Conservation (phyloP, 2,797 vertebrate genomes). For the Apogon hyalosoma region DNA sequence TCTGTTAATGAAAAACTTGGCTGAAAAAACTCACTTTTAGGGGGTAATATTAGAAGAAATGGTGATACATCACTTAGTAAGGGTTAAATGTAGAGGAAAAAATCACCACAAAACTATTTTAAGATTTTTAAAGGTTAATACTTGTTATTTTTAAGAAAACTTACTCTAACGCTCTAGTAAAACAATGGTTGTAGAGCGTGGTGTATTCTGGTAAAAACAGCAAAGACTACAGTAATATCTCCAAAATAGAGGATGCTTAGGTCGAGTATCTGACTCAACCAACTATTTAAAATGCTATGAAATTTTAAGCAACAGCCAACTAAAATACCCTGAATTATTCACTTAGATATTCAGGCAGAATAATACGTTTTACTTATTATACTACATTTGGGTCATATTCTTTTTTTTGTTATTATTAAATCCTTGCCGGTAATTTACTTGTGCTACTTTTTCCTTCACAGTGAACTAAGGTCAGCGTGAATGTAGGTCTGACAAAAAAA, state of each 20-base stretch:
- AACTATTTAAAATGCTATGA: constrained; percentile 21
- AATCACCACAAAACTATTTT: no score
- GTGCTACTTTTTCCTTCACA: background rate
- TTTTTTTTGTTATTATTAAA: constrained; percentile 9
- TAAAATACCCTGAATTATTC: constrained; percentile 22
- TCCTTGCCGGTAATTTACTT: background rate
- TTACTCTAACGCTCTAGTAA: background rate
- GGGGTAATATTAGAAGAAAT: no score
- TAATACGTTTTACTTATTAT: constrained; percentile 34
- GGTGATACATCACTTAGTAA: no score
- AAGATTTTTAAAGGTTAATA: background rate
- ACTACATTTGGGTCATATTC: constrained; percentile 10
- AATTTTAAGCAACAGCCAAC: constrained; percentile 28
- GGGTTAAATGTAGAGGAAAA: no score
- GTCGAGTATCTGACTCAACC: constrained; percentile 38
- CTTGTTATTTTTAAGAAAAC: background rate
- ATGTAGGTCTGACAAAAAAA: rapidly evolving
- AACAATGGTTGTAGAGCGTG: background rate
- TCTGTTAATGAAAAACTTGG: no score
- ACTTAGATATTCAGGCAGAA: constrained; percentile 31
- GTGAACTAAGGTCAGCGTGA: background rate
- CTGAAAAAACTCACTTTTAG: no score
- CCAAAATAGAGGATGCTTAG: background rate
- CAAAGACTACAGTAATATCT: constrained; percentile 26
- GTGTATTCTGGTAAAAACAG: background rate